Base-by-base conservation (phyloP, 1,140 invertebrate genomes). In the Drosophila nikananu region DNA sequence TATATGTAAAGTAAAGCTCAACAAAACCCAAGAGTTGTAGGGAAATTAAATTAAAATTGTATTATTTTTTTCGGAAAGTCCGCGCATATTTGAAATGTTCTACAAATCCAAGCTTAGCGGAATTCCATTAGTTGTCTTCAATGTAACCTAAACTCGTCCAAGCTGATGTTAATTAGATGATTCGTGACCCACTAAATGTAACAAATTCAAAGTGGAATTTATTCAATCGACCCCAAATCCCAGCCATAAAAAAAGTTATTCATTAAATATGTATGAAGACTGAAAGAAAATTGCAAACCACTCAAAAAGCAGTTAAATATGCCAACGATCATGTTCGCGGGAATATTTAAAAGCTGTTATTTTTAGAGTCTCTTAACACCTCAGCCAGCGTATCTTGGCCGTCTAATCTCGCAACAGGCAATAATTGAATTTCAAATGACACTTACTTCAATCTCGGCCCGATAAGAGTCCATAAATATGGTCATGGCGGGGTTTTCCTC, bases 381-480 rank as follows among this genome's bases (percentile, higher is more conserved):
- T 59, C 2, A 12, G 2, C 39, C 4, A 21, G 17, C 19, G 23
- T 30, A 63, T 59, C 37, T 57, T 42, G 12, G 9, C 57, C 46
- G 30, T 37, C 65, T 78, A 77, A 86, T 80, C 83, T 62, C 25
- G 19, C 52, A 80, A 58, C 44, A 23, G 46, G 37, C 67, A 51
- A 71, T 87, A 73, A 86, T 80, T 70, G 68, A 65, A 64, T 78
- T 79, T 37, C 49, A 74, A 74, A 71, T 54, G 63, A 67, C 68
- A 87, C 84, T 87, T 89, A 87, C 84, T 75, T 90, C 77, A 65
- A 76, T 79, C 44, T 27, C 52, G 35, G 30, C 8, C 17, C 73
- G 84, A 87, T 89, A 87, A 89, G 83, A 63, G 62, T 46, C 51
- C 54, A 54, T 49, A 48, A 72, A 27, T 52, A 62, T 51, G 41